A percentile compares a stretch with the other conserved stretches of the same genome.
phyloP scores from a whole-genome alignment of 1,140 invertebrate species.

The Lordiphosa mommai region DNA sequence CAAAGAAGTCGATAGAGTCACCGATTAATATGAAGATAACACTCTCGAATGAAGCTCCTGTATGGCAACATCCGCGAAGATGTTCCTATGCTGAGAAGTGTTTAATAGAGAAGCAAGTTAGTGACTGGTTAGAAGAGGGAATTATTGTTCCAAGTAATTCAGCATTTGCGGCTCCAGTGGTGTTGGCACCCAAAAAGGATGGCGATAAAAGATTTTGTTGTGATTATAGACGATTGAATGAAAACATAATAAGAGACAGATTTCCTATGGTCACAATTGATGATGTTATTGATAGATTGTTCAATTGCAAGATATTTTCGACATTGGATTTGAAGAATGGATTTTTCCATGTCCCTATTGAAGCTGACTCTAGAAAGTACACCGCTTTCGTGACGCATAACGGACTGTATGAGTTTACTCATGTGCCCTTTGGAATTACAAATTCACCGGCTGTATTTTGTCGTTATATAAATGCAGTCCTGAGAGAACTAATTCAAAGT shows the following conservation, averaged over 20 bases:
- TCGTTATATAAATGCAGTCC: not conserved
- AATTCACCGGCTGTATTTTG: conserved; percentile 4
- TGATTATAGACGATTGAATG: no score
- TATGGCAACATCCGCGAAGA: no score
- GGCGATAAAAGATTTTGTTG: no score
- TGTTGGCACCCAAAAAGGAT: no score
- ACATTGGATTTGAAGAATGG: not conserved
- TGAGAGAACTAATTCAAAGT: not conserved
- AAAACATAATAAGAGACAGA: no score
- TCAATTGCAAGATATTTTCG: no score
- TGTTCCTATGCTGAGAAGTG: no score
- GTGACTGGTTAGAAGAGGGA: not conserved
- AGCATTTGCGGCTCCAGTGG: not conserved
- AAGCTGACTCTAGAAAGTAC: not conserved
- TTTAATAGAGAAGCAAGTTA: not conserved
- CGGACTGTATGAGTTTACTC: conserved; percentile 3
- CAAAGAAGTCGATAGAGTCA: no score
- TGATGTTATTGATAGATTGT: no score
- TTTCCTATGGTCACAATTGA: no score
- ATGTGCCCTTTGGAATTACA: conserved; percentile 2
- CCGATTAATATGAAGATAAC: no score
- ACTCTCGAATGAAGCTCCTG: no score
- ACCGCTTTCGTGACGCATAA: conserved; percentile 4
- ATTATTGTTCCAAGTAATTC: not conserved
- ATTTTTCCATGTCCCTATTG: not conserved